A percentile compares a stretch with the other conserved stretches of the same genome.
These are phyloP conservation scores for Pycnomerus fuliginosus DNA, from an alignment of 2,888 invertebrate species.

Conservation along the genomic window DNA sequence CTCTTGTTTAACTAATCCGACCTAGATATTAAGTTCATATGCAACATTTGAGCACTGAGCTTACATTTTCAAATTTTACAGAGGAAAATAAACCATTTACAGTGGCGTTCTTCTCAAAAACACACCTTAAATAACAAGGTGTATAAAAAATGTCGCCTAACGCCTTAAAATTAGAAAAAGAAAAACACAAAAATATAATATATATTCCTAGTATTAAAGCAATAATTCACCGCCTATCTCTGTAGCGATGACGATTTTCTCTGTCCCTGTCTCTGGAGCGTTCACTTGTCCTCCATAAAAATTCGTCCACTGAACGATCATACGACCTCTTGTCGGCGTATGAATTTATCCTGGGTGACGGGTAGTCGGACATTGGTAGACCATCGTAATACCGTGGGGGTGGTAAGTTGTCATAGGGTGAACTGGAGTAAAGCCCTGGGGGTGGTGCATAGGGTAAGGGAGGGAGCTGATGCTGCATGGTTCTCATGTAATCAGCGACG, in stretches of 20 bases:
- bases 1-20: too few relatives aligned
- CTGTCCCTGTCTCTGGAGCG: constrained; percentile 57
- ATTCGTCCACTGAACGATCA: constrained; percentile 87
- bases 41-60: too few relatives aligned
- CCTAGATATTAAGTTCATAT: too few relatives aligned
- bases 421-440: constrained; percentile 50
- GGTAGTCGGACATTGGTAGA: constrained; percentile 72
- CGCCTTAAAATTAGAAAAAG: too few relatives aligned
- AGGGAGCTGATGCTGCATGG: constrained; percentile 82
- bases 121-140: too few relatives aligned
- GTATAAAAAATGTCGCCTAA: too few relatives aligned
- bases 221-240: constrained; percentile 55
- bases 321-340: constrained; percentile 68
- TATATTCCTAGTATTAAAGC: too few relatives aligned
- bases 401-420: constrained; percentile 62
- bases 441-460: constrained; percentile 82
- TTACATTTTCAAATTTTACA: too few relatives aligned
- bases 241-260: constrained; percentile 50
- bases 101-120: too few relatives aligned
- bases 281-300: constrained; percentile 77
- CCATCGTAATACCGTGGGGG: constrained; percentile 83
- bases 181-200: too few relatives aligned
- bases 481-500: constrained; percentile 86
- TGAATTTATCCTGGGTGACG: constrained; percentile 56
- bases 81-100: too few relatives aligned